Conservation (phyloP, 2,888 invertebrate genomes). For the Caenorhabditis becei region DNA sequence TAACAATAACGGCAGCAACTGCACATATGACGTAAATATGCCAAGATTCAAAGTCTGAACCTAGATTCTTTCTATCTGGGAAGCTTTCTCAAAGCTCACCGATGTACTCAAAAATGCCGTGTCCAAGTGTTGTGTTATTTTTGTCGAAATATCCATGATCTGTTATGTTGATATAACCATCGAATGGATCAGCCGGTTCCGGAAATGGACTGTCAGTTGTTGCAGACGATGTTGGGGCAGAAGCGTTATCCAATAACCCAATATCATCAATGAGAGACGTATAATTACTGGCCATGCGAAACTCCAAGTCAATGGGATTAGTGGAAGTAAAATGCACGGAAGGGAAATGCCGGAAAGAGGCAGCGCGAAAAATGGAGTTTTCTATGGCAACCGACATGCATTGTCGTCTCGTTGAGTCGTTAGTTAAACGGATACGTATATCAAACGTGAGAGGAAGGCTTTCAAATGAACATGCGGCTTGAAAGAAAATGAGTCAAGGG, state of each 20-base stretch:
- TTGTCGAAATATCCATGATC: conserved; percentile 18
- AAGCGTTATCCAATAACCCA: neutral
- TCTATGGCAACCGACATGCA: conserved; percentile 22
- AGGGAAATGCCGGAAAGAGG: conserved; percentile 4
- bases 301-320: conserved; percentile 3
- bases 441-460: neutral
- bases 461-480: neutral
- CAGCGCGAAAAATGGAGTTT: conserved; percentile 18
- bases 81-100: conserved; percentile 9
- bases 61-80: neutral
- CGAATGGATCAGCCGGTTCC: conserved; percentile 48
- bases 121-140: neutral
- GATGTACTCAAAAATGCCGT: conserved; percentile 17
- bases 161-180: conserved; percentile 15
- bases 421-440: neutral
- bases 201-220: conserved; percentile 43
- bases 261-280: conserved; percentile 42
- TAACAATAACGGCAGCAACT: neutral
- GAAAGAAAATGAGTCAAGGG: neutral
- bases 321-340: neutral
- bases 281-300: conserved; percentile 2
- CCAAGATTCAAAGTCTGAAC: conserved; percentile 31
- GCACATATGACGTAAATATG: conserved; percentile 24
- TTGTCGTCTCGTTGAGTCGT: neutral
- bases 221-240: neutral